Conservation (phyloP, 2,797 vertebrate species). For the Characodon lateralis region DNA sequence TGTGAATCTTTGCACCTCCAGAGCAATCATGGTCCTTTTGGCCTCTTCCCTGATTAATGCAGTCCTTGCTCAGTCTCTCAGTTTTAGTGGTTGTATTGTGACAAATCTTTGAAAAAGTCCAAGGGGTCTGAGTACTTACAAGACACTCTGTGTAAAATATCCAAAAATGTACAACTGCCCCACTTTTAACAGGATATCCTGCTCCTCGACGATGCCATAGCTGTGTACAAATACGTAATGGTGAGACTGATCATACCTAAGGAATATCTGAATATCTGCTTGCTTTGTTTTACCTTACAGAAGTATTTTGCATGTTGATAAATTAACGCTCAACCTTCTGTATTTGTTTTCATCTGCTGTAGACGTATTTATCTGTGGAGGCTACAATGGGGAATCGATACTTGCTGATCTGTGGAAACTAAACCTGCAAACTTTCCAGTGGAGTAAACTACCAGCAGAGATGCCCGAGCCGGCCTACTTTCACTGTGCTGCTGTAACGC, state of each 20-base stretch:
- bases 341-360: background rate
- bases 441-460: constrained; percentile 90
- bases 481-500: constrained; percentile 97
- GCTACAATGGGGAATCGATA: constrained; percentile 95
- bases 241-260: constrained; percentile 73
- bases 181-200: constrained; percentile 87
- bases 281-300: background rate
- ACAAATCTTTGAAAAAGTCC: background rate
- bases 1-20: too few relatives aligned
- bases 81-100: background rate
- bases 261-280: background rate
- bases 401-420: constrained; percentile 96
- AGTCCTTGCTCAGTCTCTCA: too few relatives aligned
- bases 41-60: too few relatives aligned
- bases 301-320: background rate
- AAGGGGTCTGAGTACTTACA: background rate
- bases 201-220: constrained; percentile 97
- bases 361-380: constrained; percentile 97
- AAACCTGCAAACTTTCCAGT: constrained; percentile 92
- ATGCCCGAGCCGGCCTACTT: constrained; percentile 99
- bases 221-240: constrained; percentile 95
- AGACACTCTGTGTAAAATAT: background rate
- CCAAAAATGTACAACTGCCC: constrained; percentile 7
- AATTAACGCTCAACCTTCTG: background rate
- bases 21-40: too few relatives aligned